These are phyloP conservation scores for Ormyrus thymus DNA, from an alignment of 2,888 invertebrate genomes.

Conservation along the genomic window DNA sequence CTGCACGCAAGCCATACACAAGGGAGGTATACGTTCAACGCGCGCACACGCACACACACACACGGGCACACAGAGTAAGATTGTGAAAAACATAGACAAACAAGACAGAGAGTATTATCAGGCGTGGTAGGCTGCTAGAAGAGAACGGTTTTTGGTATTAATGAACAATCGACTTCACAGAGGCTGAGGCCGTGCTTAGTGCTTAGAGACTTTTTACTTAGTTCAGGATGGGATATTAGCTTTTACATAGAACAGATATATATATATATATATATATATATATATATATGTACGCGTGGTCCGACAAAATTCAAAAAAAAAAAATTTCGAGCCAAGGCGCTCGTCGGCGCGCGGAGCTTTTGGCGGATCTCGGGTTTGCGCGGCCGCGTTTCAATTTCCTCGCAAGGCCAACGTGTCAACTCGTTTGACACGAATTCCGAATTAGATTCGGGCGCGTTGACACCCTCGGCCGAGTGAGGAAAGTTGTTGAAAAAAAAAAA, in stretches of 20 bases:
- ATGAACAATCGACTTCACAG: slow-evolving; percentile 54
- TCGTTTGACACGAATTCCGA: slow-evolving; percentile 55
- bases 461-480: not conserved
- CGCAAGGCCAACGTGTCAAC: slow-evolving; percentile 43
- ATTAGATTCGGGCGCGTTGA: slow-evolving; percentile 48
- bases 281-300: too few species aligned
- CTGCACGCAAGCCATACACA: too few species aligned
- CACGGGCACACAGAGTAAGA: slow-evolving; percentile 54
- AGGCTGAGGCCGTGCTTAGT: slow-evolving; percentile 59
- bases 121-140: not conserved
- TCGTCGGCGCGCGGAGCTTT: slow-evolving; percentile 3
- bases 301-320: too few species aligned
- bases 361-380: slow-evolving; percentile 28
- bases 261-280: too few species aligned
- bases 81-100: not conserved
- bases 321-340: too few species aligned
- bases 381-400: slow-evolving; percentile 35
- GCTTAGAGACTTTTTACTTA: slow-evolving; percentile 51
- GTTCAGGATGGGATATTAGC: not conserved
- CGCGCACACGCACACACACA: slow-evolving; percentile 55
- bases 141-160: slow-evolving; percentile 39
- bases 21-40: not conserved
- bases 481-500: too few species aligned
- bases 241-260: too few species aligned
- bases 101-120: not conserved